Evolutionary conservation across 2,888 invertebrate genomes (phyloP).

Genomic region (Heliconius ismenius): DNA sequence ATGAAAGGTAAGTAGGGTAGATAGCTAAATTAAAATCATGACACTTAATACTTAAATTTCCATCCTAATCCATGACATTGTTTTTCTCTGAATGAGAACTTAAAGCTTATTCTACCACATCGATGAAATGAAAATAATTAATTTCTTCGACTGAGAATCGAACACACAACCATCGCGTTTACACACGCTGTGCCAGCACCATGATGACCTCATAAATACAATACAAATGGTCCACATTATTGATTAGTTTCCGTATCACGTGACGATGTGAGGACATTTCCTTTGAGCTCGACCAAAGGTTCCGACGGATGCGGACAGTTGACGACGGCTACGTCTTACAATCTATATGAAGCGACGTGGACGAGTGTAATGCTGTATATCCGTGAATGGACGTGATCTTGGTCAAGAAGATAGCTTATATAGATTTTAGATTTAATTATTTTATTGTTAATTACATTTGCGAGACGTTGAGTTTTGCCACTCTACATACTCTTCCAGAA

Average conservation of each 20-base stretch:
- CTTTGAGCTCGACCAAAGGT: slow-evolving; percentile 26
- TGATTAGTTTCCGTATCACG: slow-evolving; percentile 23
- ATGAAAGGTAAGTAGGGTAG: no score
- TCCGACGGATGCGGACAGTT: slow-evolving; percentile 25
- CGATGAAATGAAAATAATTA: neutral
- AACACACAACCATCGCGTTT: neutral
- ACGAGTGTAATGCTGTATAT: slow-evolving; percentile 25
- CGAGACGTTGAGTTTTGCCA: no score
- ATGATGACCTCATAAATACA: neutral
- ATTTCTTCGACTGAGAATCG: neutral
- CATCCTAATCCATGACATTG: no score
- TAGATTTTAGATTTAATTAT: neutral
- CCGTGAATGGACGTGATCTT: slow-evolving; percentile 15
- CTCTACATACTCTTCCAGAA: no score
- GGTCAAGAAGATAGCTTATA: neutral
- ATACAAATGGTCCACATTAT: neutral
- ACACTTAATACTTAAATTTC: no score
- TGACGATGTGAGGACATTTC: slow-evolving; percentile 4
- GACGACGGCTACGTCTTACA: slow-evolving; percentile 13
- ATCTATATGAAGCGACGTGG: slow-evolving; percentile 20
- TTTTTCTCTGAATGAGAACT: no score
- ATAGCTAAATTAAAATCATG: no score
- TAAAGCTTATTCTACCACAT: no score
- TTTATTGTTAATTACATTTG: neutral
- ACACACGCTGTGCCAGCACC: neutral